Evolutionary conservation across 2,888 invertebrate species (phyloP), one percentile per base, ranked within the genome.

Genomic region (Philhelius pedissequus): DNA sequence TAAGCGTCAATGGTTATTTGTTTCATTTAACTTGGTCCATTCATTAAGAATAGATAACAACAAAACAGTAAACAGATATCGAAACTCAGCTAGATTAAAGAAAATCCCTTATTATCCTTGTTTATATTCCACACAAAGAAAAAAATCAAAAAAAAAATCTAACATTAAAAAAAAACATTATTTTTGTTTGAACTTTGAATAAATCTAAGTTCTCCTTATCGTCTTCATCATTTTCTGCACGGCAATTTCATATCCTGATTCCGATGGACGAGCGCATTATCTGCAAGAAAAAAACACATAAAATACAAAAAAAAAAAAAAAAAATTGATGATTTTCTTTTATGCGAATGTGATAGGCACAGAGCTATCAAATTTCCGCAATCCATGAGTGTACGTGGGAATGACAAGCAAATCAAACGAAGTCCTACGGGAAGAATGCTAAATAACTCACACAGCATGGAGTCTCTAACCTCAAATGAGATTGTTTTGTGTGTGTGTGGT

Each of bases 341-440:
- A 64, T 79, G 79, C 58, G 32, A 38, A 20, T 60, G 75, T 66
- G 64, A 71, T 48, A 60, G 52, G 69, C 56, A 35, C 32, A 25
- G 15, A 6, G 15, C 38, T 60, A 79, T 83, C 84, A 75, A 79
- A 84, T 80, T 84, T 84, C 84, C 84, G 71, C 75, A 71, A 27
- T 52, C 20, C 75, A 76, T 64, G 45, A 38, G 58, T 18, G 20
- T 71, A 84, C 84, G 84, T 84, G 84, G 71, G 71, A 76, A 76
- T 73, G 84, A 80, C 84, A 80, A 71, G 69, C 66, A 76, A 80
- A 75, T 80, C 84, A 71, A 80, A 80, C n/a, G 5, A 84, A 60
- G 32, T 50, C 66, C 50, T 54, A 38, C 25, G 40, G 35, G 35
- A 54, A 52, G 52, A 70, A 68, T 82, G 50, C 62, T 68, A 69